These are phyloP conservation scores for Paratilapia polleni DNA, from an alignment of 2,113 vertebrate species.

Conservation along the genomic window DNA sequence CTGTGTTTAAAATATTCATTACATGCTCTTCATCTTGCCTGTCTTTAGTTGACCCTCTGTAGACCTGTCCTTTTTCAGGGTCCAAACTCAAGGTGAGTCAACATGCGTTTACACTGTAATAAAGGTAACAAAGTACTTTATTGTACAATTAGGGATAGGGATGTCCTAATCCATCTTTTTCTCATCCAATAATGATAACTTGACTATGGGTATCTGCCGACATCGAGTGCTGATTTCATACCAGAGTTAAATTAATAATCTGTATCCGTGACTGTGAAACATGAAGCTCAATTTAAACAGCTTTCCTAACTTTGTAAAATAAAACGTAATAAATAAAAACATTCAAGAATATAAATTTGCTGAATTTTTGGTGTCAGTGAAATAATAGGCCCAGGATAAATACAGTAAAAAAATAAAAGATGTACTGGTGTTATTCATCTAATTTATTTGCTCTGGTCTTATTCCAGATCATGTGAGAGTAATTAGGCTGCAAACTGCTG, in stretches of 20 bases:
- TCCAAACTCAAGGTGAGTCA: not conserved
- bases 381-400: not conserved
- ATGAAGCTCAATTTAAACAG: not conserved
- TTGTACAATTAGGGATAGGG: not conserved
- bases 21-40: not conserved
- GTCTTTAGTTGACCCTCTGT: not conserved
- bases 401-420: not conserved
- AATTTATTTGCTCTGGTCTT: too few relatives aligned
- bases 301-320: not conserved
- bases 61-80: accelerated
- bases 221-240: not conserved
- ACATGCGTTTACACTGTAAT: not conserved
- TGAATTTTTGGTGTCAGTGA: not conserved
- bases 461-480: not conserved
- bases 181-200: not conserved
- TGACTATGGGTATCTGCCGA: not conserved
- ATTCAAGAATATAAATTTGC: not conserved
- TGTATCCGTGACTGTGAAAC: not conserved
- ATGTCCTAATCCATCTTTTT: not conserved
- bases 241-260: not conserved
- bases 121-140: not conserved
- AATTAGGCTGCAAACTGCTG: not conserved
- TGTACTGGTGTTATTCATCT: too few relatives aligned
- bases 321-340: too few relatives aligned
- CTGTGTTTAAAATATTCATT: not conserved